A percentile compares a stretch with the other conserved stretches of the same genome.
Evolutionary conservation across 2,797 vertebrate species (phyloP).

Genomic region (Chelon auratus): DNA sequence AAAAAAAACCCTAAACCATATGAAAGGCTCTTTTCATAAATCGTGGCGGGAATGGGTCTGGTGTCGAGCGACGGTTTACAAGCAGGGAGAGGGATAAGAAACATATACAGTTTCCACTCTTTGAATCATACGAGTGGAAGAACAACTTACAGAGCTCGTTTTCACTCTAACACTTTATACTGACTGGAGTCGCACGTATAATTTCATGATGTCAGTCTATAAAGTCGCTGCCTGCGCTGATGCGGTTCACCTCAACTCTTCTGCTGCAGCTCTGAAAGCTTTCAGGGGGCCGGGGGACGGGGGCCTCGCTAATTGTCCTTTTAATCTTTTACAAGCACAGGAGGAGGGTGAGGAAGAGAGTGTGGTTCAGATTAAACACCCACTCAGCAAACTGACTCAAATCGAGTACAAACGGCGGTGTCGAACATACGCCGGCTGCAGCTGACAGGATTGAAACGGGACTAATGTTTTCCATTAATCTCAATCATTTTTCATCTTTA

Average conservation of each 20-base stretch:
- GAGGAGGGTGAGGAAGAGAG: constrained; percentile 24
- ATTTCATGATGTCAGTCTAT: constrained; percentile 58
- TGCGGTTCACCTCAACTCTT: constrained; percentile 57
- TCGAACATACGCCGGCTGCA: background rate
- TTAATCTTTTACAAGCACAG: constrained; percentile 69
- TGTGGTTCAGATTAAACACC: constrained; percentile 53
- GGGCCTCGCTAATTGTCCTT: constrained; percentile 58
- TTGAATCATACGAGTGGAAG: constrained; percentile 43
- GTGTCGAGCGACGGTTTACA: constrained; percentile 54
- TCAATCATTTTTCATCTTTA: background rate
- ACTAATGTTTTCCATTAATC: background rate
- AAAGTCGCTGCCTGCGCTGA: constrained; percentile 46
- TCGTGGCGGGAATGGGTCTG: constrained; percentile 40
- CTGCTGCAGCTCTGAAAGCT: constrained; percentile 33
- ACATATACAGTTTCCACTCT: constrained; percentile 68
- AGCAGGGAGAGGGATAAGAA: constrained; percentile 34
- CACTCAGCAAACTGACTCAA: constrained; percentile 12
- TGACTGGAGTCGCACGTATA: constrained; percentile 26
- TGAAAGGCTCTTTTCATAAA: constrained; percentile 70
- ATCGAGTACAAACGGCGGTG: background rate
- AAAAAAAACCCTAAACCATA: background rate
- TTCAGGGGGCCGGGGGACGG: constrained; percentile 8
- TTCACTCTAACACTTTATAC: constrained; percentile 46
- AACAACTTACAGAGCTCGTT: constrained; percentile 42
- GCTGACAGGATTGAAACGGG: background rate